Evolutionary conservation across 2,113 vertebrate species (phyloP), one percentile per base, ranked within the genome.

Genomic region (Dipodomys spectabilis): DNA sequence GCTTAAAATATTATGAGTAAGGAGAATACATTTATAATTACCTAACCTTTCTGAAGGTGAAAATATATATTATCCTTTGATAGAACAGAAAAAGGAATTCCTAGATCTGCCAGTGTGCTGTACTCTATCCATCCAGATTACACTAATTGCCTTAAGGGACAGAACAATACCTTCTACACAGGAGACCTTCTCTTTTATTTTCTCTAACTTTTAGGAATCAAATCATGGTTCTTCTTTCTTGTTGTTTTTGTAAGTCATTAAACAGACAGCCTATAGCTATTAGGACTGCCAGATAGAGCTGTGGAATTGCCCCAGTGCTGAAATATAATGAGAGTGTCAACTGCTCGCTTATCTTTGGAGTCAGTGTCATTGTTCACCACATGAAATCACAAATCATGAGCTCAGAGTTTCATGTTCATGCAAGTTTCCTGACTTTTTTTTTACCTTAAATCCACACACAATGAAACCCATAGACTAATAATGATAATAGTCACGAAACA

Each of bases 1-100:
- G 96, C 97, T 98, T 98, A 98, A 98, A 98, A 98, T 97, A 98
- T 97, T 98, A 97, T 98, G 98, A 98, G 96, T 95, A 97, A 97
- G 97, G 97, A 97, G 97, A 97, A 98, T 96, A 97, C 97, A 96
- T 98, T 98, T 98, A 97, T 98, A 98, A 98, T 98, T 97, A 97
- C 94, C 97, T 97, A 94, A 96, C 92, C 97, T 97, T 98, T 98
- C 97, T 98, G 97, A 97, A 98, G 97, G 97, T 98, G 98, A 98
- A 98, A 98, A 97, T 96, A 96, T 95, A 97, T 96, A 97, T 98
- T 97, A 97, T 97, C 97, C 97, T 97, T 97, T 97, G 97, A 97
- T 97, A 93, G 95, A 97, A 95, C 75, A 92, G 95, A 83, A 91
- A 95, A 90, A 92, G 92, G 92, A 82, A 25, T 94, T 95, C 60